Evolutionary conservation across 2,888 invertebrate genomes (phyloP).

Genomic region (Sarcophaga subvicina): DNA sequence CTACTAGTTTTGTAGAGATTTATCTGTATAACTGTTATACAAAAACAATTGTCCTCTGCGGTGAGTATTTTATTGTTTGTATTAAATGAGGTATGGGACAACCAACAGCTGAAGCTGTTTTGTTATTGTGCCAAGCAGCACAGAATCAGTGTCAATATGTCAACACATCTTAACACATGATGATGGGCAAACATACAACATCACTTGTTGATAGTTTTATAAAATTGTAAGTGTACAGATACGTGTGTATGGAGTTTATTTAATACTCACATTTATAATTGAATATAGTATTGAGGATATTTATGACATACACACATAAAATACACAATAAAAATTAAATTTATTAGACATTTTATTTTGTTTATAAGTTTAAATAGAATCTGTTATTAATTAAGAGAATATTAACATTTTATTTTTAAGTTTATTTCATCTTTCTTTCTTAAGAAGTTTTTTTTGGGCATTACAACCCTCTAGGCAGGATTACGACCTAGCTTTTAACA

Average conservation of each 20-base stretch:
- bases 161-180: conserved; percentile 44
- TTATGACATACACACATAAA: no score
- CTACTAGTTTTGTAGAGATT: not conserved
- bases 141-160: conserved; percentile 62
- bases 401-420: no score
- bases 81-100: not conserved
- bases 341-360: no score
- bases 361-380: conserved; percentile 17
- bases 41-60: not conserved
- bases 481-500: no score
- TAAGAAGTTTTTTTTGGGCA: no score
- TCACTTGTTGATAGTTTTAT: conserved; percentile 59
- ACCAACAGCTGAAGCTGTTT: not conserved
- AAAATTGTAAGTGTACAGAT: not conserved
- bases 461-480: no score
- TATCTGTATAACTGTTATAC: not conserved
- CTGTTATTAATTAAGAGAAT: no score
- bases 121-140: not conserved
- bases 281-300: no score
- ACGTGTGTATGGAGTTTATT: no score
- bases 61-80: not conserved
- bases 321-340: no score
- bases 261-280: no score
- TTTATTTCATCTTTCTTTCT: no score
- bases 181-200: conserved; percentile 14